Percentiles rank a stretch among this genome's conserved stretches.
Conservation (phyloP, 2,888 invertebrate species). For the Volucella inflata region DNA sequence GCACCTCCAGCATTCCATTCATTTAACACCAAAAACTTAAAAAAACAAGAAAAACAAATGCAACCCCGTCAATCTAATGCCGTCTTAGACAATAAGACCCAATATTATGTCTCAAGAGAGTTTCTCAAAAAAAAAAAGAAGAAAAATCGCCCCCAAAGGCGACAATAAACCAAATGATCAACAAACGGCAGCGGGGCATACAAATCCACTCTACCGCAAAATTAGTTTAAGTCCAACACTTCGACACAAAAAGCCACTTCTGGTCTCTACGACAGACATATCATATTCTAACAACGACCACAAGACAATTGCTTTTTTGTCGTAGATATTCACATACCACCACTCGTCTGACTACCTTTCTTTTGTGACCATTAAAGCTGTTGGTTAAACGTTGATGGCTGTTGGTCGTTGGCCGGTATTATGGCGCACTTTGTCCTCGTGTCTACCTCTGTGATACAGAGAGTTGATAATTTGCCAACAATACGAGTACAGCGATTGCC, state of each 20-base stretch:
- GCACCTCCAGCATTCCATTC: conserved; percentile 55
- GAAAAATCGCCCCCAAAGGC: too few species aligned
- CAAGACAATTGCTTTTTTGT: conserved; percentile 40
- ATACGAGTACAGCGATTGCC: conserved; percentile 22
- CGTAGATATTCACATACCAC: neutral
- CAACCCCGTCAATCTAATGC: conserved; percentile 45
- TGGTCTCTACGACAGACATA: conserved; percentile 2
- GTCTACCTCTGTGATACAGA: conserved; percentile 19
- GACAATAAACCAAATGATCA: too few species aligned
- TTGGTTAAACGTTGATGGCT: too few species aligned
- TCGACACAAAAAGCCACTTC: conserved; percentile 18
- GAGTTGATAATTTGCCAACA: conserved; percentile 59
- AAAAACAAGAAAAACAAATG: conserved; percentile 1
- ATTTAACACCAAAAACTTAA: conserved; percentile 38
- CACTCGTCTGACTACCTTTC: conserved; percentile 29
- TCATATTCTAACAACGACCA: conserved; percentile 18
- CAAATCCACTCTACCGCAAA: conserved; percentile 25
- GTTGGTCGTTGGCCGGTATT: neutral
- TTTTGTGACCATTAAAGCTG: conserved; percentile 13
- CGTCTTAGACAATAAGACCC: conserved; percentile 64
- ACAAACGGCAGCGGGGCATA: neutral
- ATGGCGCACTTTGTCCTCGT: conserved; percentile 30
- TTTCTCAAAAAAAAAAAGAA: conserved; percentile 33
- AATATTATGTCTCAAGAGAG: conserved; percentile 52
- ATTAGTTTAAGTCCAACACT: conserved; percentile 54